These are phyloP conservation scores for Tiliacea citrago DNA, from an alignment of 2,888 invertebrate species.

Conservation along the genomic window DNA sequence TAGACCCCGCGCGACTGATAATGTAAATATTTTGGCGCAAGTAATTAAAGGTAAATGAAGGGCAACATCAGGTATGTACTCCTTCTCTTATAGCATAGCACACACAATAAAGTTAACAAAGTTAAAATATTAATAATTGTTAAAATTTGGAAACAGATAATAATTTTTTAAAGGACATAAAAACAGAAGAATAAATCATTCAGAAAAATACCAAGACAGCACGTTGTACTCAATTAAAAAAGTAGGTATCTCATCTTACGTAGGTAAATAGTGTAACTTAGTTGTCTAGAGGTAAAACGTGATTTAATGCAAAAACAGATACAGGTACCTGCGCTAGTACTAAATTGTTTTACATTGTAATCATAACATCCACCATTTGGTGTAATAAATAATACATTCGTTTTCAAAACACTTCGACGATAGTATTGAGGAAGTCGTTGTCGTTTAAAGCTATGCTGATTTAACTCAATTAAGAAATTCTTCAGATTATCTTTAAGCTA, in stretches of 20 bases:
- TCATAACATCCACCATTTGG: conserved; percentile 29
- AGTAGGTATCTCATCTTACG: not conserved
- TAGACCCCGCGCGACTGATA: no score
- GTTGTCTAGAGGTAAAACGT: conserved; percentile 7
- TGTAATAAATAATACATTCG: not conserved
- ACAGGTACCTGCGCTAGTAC: not conserved
- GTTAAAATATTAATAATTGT: no score
- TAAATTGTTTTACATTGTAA: conserved; percentile 30
- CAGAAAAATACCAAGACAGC: not conserved
- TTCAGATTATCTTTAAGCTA: not conserved
- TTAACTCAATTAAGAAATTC: not conserved
- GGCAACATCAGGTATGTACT: no score
- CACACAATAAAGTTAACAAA: no score
- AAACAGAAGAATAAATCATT: no score
- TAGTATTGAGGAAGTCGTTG: not conserved
- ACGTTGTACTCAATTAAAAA: not conserved
- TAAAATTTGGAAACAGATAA: no score
- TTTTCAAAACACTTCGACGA: conserved; percentile 22
- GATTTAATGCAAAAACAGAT: conserved; percentile 4
- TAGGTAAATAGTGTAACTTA: no score
- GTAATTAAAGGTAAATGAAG: no score
- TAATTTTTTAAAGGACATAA: no score
- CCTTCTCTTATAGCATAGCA: no score
- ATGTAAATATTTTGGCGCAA: no score
- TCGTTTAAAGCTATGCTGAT: not conserved